Percentiles rank a stretch among this genome's conserved stretches.
Evolutionary conservation across 2,113 vertebrate species (phyloP).

Genomic region (Aptenodytes patagonicus): DNA sequence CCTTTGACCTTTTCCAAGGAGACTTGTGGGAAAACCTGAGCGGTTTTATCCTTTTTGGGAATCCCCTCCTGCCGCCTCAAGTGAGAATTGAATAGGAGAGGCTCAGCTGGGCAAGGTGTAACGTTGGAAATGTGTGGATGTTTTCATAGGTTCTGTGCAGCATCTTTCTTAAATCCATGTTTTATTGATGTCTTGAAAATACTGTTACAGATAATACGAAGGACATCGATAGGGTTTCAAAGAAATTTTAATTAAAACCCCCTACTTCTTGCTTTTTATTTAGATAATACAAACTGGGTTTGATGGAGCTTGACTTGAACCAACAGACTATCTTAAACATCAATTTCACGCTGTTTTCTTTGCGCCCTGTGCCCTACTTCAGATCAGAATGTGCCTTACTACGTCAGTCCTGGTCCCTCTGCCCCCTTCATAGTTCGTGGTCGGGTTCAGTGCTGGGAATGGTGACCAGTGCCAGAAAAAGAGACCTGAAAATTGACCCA

Average conservation of each 20-base stretch:
- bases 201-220: no score
- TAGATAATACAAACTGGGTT: neutral
- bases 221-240: neutral
- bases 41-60: neutral
- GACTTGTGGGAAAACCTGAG: neutral
- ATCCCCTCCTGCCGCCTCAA: rapidly evolving
- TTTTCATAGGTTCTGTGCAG: neutral
- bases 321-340: no score
- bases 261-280: neutral
- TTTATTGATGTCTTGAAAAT: neutral
- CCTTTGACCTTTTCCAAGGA: neutral
- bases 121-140: rapidly evolving
- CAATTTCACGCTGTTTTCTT: rapidly evolving
- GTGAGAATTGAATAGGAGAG: neutral
- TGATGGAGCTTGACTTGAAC: neutral
- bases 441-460: neutral
- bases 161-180: rapidly evolving
- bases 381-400: no score
- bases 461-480: no score
- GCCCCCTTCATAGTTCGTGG: rapidly evolving
- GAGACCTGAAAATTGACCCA: neutral
- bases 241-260: neutral
- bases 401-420: neutral
- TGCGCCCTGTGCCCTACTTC: neutral
- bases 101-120: neutral